Conservation (phyloP, 2,888 invertebrate genomes). For the Scrobipalpa atriplicella region DNA sequence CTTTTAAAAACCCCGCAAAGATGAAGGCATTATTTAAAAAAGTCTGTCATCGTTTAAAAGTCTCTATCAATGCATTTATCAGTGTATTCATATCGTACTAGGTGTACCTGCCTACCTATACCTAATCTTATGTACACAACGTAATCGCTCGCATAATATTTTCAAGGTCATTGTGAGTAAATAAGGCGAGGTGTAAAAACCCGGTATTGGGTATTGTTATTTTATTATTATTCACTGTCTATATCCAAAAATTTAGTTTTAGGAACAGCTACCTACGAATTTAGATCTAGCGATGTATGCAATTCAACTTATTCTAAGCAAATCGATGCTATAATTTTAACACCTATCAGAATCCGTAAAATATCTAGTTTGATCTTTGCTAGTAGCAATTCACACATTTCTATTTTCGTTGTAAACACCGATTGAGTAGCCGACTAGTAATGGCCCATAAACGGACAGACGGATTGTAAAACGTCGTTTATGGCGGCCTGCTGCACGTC, state of each 20-base stretch:
- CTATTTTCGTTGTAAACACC: background rate
- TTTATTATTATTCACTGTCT: background rate
- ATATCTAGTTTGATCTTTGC: background rate
- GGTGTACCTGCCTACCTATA: no score
- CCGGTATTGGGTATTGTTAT: no score
- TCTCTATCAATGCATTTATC: no score
- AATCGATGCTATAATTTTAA: no score
- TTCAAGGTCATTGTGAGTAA: background rate
- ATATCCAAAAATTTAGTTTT: background rate
- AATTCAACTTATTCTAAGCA: no score
- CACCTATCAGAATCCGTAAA: no score
- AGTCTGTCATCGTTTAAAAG: no score
- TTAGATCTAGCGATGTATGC: no score
- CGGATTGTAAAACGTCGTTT: background rate
- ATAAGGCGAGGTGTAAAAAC: background rate
- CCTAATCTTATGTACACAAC: background rate
- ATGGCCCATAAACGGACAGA: background rate
- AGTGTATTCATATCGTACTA: no score
- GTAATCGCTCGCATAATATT: background rate
- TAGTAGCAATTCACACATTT: background rate
- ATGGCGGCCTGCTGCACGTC: background rate
- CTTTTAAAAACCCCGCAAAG: no score
- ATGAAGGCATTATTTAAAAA: no score
- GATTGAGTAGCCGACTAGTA: slow-evolving; percentile 7
- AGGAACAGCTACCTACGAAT: no score